Evolutionary conservation across 1,140 invertebrate genomes (phyloP), one percentile per base, ranked within the genome.

Genomic region (Drosophila pachea): DNA sequence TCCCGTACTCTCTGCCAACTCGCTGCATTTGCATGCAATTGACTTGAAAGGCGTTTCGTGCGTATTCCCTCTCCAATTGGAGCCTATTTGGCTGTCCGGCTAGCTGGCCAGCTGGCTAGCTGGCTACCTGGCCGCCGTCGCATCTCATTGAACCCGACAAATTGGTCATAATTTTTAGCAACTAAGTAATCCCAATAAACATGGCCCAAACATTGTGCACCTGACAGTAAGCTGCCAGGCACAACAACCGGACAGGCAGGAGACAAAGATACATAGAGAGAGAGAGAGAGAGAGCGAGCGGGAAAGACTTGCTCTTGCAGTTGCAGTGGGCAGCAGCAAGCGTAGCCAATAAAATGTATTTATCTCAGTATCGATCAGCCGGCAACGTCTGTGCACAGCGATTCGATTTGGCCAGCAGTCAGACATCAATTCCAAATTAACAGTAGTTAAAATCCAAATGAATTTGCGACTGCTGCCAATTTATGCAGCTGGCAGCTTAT

Each of bases 141-240:
- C 73, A 84, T 83, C 79, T 78, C 75, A 83, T 82, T 82, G 78
- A 76, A 72, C 69, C 35, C 76, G 83, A 87, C 83, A 86, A 86
- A 86, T 86, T 86, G 83, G 83, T 86, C 79, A 86, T 86, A 87
- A 86, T 87, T 86, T 84, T 78, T 61, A 69, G 73, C 83, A 78
- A 76, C 83, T 86, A 45, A 56, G 54, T 56, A 87, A 86, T 86
- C 83, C 83, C 81, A 84, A 86, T 86, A 86, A 86, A 87, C 83
- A 86, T 86, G 75, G 83, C 83, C 78, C 65, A 82, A 86, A 82
- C 82, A 86, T 86, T 86, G 82, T 86, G 68, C 68, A 48, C 60
- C 72, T 86, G 82, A 86, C 82, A 82, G 75, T 86, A 86, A 86
- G 82, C 77, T 86, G 78, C 74, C 82, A 55, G 54, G 61, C 67